phyloP scores from a whole-genome alignment of 1,140 invertebrate species.

The Solenopsis fugax region DNA sequence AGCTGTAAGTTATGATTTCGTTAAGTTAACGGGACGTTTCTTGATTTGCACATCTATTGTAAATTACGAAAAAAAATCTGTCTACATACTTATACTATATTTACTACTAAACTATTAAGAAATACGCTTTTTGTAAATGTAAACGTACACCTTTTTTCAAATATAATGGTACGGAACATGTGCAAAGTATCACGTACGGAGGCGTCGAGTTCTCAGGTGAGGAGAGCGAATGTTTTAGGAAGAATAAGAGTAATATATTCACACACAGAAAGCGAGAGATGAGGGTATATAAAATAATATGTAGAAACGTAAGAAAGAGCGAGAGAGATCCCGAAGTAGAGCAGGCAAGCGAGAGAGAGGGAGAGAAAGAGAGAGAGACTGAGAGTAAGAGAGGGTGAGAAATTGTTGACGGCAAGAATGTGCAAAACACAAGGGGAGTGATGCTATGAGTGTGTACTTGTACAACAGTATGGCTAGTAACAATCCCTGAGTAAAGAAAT shows the following conservation, averaged over 20 bases:
- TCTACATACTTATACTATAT: slow-evolving; percentile 68
- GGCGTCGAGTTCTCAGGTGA: slow-evolving; percentile 65
- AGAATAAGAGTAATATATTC: slow-evolving; percentile 78
- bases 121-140: slow-evolving; percentile 73
- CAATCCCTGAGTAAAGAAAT: slow-evolving; percentile 70
- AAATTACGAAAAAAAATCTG: slow-evolving; percentile 59
- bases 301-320: slow-evolving; percentile 40
- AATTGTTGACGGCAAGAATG: slow-evolving; percentile 64
- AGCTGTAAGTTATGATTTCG: slow-evolving; percentile 63
- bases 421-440: slow-evolving; percentile 55
- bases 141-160: slow-evolving; percentile 70
- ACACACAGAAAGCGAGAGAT: slow-evolving; percentile 47
- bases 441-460: slow-evolving; percentile 73
- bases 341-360: slow-evolving; percentile 47
- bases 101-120: slow-evolving; percentile 56
- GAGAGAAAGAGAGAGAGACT: slow-evolving; percentile 49
- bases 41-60: slow-evolving; percentile 53
- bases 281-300: slow-evolving; percentile 70
- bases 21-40: slow-evolving; percentile 50
- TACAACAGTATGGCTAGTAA: slow-evolving; percentile 74
- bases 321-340: slow-evolving; percentile 17
- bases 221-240: slow-evolving; percentile 74
- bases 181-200: slow-evolving; percentile 63
- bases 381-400: slow-evolving; percentile 58
- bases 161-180: slow-evolving; percentile 66